Percentiles rank a stretch among this genome's conserved stretches.
These are phyloP conservation scores for Camponotus floridanus DNA, from an alignment of 1,140 invertebrate species.

Conservation along the genomic window DNA sequence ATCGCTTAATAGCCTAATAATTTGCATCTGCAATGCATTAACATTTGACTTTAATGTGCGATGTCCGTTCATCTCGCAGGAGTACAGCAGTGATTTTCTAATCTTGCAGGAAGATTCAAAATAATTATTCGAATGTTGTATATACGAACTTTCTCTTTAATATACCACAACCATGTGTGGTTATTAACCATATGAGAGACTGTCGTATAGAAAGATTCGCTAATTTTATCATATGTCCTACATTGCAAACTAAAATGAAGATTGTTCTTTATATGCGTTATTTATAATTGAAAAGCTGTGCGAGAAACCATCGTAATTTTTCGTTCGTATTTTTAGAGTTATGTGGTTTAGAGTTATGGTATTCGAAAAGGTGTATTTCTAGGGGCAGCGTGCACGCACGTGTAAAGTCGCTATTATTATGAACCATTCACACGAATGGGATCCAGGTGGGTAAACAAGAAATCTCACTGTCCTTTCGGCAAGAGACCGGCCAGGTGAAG, in stretches of 20 bases:
- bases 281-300: not conserved
- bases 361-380: not conserved
- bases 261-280: not conserved
- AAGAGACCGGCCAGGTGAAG: slow-evolving; percentile 50
- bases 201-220: not conserved
- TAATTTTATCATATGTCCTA: not conserved
- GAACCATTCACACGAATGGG: slow-evolving; percentile 64
- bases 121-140: slow-evolving; percentile 55
- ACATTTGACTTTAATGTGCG: slow-evolving; percentile 50
- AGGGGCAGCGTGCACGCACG: slow-evolving; percentile 48
- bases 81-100: slow-evolving; percentile 52
- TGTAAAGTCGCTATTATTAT: slow-evolving; percentile 56
- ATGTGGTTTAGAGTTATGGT: not conserved
- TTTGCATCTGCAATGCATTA: slow-evolving; percentile 47
- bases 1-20: slow-evolving; percentile 51
- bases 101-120: slow-evolving; percentile 51
- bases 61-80: slow-evolving; percentile 40
- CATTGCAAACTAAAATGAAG: not conserved
- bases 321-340: not conserved
- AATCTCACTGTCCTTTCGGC: slow-evolving; percentile 71
- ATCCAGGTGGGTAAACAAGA: slow-evolving; percentile 82
- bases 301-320: slow-evolving; percentile 1
- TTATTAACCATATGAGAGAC: slow-evolving; percentile 18
- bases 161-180: slow-evolving; percentile 27
- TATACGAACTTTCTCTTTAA: slow-evolving; percentile 57